Evolutionary conservation across 2,113 vertebrate species (phyloP).

Genomic region (Brachyistius frenatus): DNA sequence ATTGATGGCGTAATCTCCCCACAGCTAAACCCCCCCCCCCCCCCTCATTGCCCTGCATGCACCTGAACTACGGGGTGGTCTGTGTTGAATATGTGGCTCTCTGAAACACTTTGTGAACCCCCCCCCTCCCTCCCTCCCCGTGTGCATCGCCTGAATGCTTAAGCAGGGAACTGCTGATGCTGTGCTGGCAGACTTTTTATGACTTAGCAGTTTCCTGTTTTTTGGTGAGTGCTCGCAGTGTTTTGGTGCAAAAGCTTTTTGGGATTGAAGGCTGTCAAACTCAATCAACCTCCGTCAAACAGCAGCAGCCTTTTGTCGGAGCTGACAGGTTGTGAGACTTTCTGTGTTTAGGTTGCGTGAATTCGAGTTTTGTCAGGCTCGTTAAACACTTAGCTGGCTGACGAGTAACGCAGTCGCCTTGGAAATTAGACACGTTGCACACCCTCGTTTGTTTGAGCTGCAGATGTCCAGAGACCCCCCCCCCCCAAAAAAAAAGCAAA

Average conservation of each 20-base stretch:
- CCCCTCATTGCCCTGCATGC: constrained; percentile 27
- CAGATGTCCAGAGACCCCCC: background rate
- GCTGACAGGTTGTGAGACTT: background rate
- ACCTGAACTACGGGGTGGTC: constrained; percentile 67
- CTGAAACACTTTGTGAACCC: constrained; percentile 41
- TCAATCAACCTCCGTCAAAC: constrained; percentile 5
- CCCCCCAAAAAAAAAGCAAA: constrained; percentile 12
- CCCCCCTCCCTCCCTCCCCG: constrained; percentile 5
- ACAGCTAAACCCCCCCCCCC: constrained; percentile 16
- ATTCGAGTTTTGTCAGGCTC: background rate
- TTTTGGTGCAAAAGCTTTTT: background rate
- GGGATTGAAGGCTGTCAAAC: constrained; percentile 21
- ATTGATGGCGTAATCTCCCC: constrained; percentile 61
- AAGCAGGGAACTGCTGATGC: constrained; percentile 49
- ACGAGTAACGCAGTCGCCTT: background rate
- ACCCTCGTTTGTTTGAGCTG: too few species aligned
- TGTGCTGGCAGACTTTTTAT: constrained; percentile 9
- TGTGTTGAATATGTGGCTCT: constrained; percentile 41
- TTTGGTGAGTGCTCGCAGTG: background rate
- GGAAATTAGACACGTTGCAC: too few species aligned
- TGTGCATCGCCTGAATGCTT: constrained; percentile 53
- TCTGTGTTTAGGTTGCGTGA: background rate
- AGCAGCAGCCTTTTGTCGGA: background rate
- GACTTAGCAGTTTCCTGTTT: constrained; percentile 3
- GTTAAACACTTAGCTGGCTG: constrained; percentile 9